Conservation (phyloP, 2,797 vertebrate species). For the Hydrocynus forskahlii region DNA sequence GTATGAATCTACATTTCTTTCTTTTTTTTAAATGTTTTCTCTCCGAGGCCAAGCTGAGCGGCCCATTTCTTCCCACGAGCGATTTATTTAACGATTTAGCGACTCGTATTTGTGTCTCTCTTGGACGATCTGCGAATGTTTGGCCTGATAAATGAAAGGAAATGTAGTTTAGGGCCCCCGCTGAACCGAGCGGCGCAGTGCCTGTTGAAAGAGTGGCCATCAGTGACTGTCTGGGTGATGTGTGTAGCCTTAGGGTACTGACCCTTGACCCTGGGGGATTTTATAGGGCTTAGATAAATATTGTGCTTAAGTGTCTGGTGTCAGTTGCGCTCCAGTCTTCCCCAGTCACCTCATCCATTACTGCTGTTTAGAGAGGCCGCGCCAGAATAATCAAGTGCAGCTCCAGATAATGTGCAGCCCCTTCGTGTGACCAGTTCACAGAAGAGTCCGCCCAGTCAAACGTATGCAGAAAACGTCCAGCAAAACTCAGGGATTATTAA, state of each 20-base stretch:
- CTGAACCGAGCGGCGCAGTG: constrained; percentile 44
- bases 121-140: constrained; percentile 34
- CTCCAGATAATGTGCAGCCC: constrained; percentile 70
- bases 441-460: constrained; percentile 14
- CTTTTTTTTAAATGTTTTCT: constrained; percentile 6
- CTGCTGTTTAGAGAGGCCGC: constrained; percentile 73
- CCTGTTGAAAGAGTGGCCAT: constrained; percentile 61
- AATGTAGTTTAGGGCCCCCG: constrained; percentile 36
- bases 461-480: not conserved
- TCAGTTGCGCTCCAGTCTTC: constrained; percentile 72
- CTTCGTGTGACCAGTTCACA: constrained; percentile 42
- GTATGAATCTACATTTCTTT: constrained; percentile 2
- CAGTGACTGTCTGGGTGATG: constrained; percentile 65
- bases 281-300: constrained; percentile 80
- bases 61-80: constrained; percentile 7
- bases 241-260: constrained; percentile 64
- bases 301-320: constrained; percentile 76
- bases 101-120: not conserved
- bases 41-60: not conserved
- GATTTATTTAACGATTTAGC: no score
- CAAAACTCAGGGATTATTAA: no score
- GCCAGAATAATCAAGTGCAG: constrained; percentile 69
- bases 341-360: constrained; percentile 79
- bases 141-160: constrained; percentile 54
- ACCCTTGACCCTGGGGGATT: constrained; percentile 74